A percentile compares a stretch with the other conserved stretches of the same genome.
These are phyloP conservation scores for Dinoponera quadriceps DNA, from an alignment of 1,140 invertebrate genomes.

Conservation along the genomic window DNA sequence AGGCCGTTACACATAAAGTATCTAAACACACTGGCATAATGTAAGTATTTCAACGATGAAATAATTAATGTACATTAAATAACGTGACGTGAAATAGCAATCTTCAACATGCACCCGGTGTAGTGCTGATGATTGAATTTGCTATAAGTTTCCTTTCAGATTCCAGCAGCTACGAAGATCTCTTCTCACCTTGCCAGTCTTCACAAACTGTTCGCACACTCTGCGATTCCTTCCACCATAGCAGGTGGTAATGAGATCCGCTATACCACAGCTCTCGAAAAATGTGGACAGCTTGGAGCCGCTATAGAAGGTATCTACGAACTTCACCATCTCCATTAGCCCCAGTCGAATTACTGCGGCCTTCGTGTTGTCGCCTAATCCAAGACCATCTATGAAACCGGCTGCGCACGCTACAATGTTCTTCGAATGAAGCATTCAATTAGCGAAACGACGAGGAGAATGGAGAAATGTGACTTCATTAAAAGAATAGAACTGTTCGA, in stretches of 20 bases:
- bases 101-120: too few relatives aligned
- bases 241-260: conserved; percentile 95
- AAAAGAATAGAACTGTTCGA: too few relatives aligned
- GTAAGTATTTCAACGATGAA: too few relatives aligned
- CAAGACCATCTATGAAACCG: conserved; percentile 93
- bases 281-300: conserved; percentile 90
- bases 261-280: conserved; percentile 94
- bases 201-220: conserved; percentile 92
- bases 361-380: conserved; percentile 94
- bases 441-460: neutral
- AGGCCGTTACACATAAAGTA: too few relatives aligned
- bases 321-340: conserved; percentile 92
- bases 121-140: too few relatives aligned
- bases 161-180: neutral
- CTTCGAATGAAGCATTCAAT: conserved; percentile 81
- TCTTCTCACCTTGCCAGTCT: conserved; percentile 89
- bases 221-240: conserved; percentile 93
- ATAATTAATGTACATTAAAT: too few relatives aligned
- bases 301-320: conserved; percentile 88
- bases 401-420: conserved; percentile 95
- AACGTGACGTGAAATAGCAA: too few relatives aligned
- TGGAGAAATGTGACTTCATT: neutral
- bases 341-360: conserved; percentile 94
- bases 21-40: too few relatives aligned
- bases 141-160: too few relatives aligned